Evolutionary conservation across 2,888 invertebrate species (phyloP).

Genomic region (Apeira syringaria): DNA sequence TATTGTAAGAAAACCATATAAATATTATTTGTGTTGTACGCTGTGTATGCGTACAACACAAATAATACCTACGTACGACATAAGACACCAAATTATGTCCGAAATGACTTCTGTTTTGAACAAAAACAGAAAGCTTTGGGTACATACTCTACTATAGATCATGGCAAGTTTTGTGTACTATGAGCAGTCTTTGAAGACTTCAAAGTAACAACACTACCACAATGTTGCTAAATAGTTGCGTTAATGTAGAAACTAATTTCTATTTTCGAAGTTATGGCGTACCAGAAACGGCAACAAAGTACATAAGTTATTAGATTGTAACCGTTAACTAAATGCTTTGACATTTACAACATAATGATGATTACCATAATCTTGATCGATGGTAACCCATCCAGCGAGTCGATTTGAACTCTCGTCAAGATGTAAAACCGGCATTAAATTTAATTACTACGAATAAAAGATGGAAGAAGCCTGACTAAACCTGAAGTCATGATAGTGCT

Average conservation of each 20-base stretch:
- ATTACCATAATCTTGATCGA: slow-evolving; percentile 33
- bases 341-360: slow-evolving; percentile 30
- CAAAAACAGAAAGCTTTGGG: too few relatives aligned
- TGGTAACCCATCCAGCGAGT: slow-evolving; percentile 39
- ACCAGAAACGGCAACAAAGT: slow-evolving; percentile 1
- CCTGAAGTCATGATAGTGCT: slow-evolving; percentile 21
- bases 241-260: slow-evolving; percentile 1
- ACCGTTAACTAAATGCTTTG: slow-evolving; percentile 21
- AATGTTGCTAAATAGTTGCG: background rate
- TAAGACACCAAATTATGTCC: too few relatives aligned
- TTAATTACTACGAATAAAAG: slow-evolving; percentile 76
- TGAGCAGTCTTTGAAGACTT: too few relatives aligned
- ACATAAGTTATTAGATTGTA: slow-evolving; percentile 12
- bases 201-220: background rate
- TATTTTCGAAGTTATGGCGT: background rate
- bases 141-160: too few relatives aligned
- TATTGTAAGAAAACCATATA: too few relatives aligned
- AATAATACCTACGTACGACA: too few relatives aligned
- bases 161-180: too few relatives aligned
- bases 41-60: too few relatives aligned
- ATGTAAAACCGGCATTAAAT: slow-evolving; percentile 71
- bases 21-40: too few relatives aligned
- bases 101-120: too few relatives aligned
- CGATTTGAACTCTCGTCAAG: slow-evolving; percentile 51
- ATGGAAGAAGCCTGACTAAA: slow-evolving; percentile 68